Base-by-base conservation (phyloP, 2,888 invertebrate genomes). In the Phasia obesa region DNA sequence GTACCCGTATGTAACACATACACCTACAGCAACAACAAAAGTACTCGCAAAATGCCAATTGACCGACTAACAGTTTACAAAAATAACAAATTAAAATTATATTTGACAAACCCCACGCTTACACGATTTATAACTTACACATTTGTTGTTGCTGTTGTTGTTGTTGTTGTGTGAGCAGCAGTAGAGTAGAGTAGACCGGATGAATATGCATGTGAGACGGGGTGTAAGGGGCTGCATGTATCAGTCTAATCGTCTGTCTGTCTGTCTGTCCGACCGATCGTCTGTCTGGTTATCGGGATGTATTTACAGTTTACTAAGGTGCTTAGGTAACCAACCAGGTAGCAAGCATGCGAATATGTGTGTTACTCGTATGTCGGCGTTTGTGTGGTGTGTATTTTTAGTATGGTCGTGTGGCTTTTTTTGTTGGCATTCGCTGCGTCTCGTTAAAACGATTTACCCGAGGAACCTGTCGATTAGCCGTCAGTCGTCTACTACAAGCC, bases 401-500 rank as follows among this genome's bases (percentile, higher is more conserved):
- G 70, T 69, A 71, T 75, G 84, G 86, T 86, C 86, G 86, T 86
- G 86, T 85, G 85, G 86, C 85, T 79, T 82, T 73, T 76, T 74
- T 25, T 47, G 53, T 53, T 75, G 47, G 27, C 47, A 53, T 70
- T 81, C 84, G 71, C 76, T 84, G 80, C 81, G 81, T 81, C 89
- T 86, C 88, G 86, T 87, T 86, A 86, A 86, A 86, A 88, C 88
- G 86, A 89, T 88, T 87, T 89, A 88, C 85, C 87, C 87, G 85
- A 87, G 86, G 85, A 90, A 89, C 89, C 88, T 89, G 89, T 90
- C 89, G 90, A 89, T 90, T 90, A 89, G 87, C 87, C 88, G 88
- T 88, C 89, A 89, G 88, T 89, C 88, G 88, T 88, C 87, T 87
- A 87, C 87, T 86, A 87, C 86, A 87, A 88, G 87, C 88, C 88